Percentiles rank a stretch among this genome's conserved stretches.
Conservation (phyloP, 1,140 invertebrate genomes). For the Brachionus plicatilis region DNA sequence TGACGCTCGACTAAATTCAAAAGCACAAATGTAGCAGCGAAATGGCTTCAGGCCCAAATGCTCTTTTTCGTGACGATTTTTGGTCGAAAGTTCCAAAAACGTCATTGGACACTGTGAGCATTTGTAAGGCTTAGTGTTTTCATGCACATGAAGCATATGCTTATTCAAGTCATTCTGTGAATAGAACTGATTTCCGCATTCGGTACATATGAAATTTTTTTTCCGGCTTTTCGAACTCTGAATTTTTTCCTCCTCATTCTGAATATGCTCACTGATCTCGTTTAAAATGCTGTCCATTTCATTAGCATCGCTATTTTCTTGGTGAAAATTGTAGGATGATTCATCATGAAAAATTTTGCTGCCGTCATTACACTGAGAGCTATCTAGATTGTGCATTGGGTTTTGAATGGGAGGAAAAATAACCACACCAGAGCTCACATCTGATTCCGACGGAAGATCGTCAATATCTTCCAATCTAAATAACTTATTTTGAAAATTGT, state of each 20-base stretch:
- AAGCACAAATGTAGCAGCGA: constrained; percentile 16
- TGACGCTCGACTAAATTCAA: constrained; percentile 27
- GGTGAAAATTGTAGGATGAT: not conserved
- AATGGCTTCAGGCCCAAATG: constrained; percentile 2
- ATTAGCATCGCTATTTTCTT: not conserved
- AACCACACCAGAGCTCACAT: not conserved
- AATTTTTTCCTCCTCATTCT: constrained; percentile 15
- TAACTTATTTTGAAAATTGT: not conserved
- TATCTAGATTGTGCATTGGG: not conserved
- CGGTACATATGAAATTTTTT: constrained; percentile 1
- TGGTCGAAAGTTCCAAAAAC: not conserved
- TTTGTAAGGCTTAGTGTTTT: not conserved
- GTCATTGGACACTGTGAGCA: constrained; percentile 13
- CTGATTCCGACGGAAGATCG: constrained; percentile 10
- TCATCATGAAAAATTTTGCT: not conserved
- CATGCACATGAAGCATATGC: not conserved
- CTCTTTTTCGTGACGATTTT: constrained; percentile 26
- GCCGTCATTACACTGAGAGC: not conserved
- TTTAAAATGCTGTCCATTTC: not conserved
- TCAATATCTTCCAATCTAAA: not conserved
- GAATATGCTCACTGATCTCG: not conserved
- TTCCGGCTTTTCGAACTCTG: not conserved
- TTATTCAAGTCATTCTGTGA: constrained; percentile 19
- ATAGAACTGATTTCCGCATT: constrained; percentile 7
- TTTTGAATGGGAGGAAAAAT: not conserved